Base-by-base conservation (phyloP, 2,113 vertebrate genomes). In the Oryzias curvinotus region DNA sequence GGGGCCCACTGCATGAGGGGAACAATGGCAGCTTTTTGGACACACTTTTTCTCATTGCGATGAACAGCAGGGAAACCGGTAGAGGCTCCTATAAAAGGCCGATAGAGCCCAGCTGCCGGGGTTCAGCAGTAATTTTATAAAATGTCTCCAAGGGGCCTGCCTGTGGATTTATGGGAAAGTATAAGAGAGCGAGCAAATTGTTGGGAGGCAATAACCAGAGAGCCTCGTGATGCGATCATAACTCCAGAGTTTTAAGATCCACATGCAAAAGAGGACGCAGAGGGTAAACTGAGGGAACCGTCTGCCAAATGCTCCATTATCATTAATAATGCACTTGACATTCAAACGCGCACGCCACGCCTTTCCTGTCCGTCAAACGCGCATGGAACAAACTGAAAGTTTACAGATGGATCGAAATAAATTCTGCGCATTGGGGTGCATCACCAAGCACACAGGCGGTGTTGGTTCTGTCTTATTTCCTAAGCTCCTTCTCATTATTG, bases 1-100 rank as follows among this genome's bases (percentile, higher is more conserved):
- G 68, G 87, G 88, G 85, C 81, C 73, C 75, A 85, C 84, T 86
- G 90, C 87, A 81, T 65, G 87, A 83, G 84, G 81, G 77, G 85
- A 91, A 93, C 91, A 93, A 91, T 92, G 77, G 91, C 90, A 90
- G 89, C 89, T 92, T 91, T 92, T 87, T 90, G 91, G 91, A 92
- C 91, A 91, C 91, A 92, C 91, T 93, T 92, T 92, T 91, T 90
- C 89, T 91, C 89, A 89, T 87, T 92, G 89, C 88, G 88, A 86
- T 84, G 89, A 90, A 91, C 88, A 91, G 90, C 89, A 89, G 87
- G 90, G 88, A 89, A 82, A 87, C 89, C 89, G 88, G 87, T 90
- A 90, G 87, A 90, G 88, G 65, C 88, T 84, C 85, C 85, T 90
- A 88, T 90, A 89, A 91, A 90, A 85, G 81, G 80, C 58, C 83